A percentile compares a stretch with the other conserved stretches of the same genome.
These are phyloP conservation scores for Bruchidius siliquastri DNA, from an alignment of 2,888 invertebrate species.

Conservation along the genomic window DNA sequence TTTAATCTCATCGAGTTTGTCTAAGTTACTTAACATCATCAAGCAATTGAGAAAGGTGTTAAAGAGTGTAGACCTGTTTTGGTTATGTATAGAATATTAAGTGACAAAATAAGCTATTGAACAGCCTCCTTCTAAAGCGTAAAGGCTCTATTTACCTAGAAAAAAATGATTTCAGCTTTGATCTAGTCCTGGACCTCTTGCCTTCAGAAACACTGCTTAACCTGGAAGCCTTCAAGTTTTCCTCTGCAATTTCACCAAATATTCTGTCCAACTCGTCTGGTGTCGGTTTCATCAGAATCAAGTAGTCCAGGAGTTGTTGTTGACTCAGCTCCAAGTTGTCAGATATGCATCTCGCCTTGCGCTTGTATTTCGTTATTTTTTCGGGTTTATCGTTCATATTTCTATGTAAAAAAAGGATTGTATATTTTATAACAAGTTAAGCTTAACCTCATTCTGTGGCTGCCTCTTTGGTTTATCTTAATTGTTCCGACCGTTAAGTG, in stretches of 20 bases:
- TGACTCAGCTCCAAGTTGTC: slow-evolving; percentile 40
- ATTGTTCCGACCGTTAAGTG: no score
- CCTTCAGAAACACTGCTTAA: slow-evolving; percentile 31
- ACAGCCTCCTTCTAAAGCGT: no score
- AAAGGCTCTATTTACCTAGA: not conserved
- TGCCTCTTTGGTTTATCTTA: no score
- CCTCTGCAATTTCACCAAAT: slow-evolving; percentile 30
- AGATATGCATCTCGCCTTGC: slow-evolving; percentile 30
- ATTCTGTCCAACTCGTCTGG: slow-evolving; percentile 34
- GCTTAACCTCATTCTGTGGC: no score
- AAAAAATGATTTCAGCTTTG: slow-evolving; percentile 8
- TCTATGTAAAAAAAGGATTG: slow-evolving; percentile 12
- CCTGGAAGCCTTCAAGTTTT: slow-evolving; percentile 26
- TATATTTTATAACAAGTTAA: slow-evolving; percentile 11
- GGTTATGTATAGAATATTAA: not conserved
- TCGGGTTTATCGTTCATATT: slow-evolving; percentile 21
- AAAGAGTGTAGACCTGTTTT: no score
- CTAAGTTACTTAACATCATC: no score
- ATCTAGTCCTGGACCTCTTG: slow-evolving; percentile 24
- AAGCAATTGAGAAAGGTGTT: no score
- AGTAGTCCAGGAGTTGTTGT: slow-evolving; percentile 41
- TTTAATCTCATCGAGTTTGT: no score
- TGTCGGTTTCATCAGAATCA: slow-evolving; percentile 39
- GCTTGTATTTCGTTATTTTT: slow-evolving; percentile 23
- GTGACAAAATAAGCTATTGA: no score